phyloP scores from a whole-genome alignment of 2,888 invertebrate species.

The Oligia latruncula region DNA sequence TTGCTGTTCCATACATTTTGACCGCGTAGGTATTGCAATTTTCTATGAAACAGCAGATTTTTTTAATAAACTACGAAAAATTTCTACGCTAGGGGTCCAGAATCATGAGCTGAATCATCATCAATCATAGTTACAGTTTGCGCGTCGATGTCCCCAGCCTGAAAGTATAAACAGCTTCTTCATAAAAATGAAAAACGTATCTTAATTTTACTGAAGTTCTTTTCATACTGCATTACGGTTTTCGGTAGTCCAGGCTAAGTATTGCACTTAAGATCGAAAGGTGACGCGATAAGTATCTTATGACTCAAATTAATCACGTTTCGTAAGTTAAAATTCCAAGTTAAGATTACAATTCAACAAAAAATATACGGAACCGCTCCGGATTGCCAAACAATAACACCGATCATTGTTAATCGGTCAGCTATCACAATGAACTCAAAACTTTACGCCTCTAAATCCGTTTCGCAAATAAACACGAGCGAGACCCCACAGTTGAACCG shows the following conservation, averaged over 20 bases:
- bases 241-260: neutral
- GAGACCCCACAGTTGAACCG: conserved; percentile 43
- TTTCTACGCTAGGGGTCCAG: no score
- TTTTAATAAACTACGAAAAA: no score
- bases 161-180: neutral
- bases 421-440: conserved; percentile 50
- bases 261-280: neutral
- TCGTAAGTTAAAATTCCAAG: neutral
- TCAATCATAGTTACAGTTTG: no score
- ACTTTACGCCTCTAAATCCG: conserved; percentile 56
- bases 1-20: no score
- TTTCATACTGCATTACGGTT: neutral
- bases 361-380: neutral
- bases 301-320: neutral
- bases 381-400: conserved; percentile 16
- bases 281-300: neutral
- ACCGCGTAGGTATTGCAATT: no score
- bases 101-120: no score
- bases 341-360: neutral
- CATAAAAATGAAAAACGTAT: neutral
- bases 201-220: neutral
- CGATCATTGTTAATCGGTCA: conserved; percentile 44
- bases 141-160: no score
- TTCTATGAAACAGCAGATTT: no score
- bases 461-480: conserved; percentile 59